Conservation (phyloP, 2,113 vertebrate genomes). For the Nothocercus julius region DNA sequence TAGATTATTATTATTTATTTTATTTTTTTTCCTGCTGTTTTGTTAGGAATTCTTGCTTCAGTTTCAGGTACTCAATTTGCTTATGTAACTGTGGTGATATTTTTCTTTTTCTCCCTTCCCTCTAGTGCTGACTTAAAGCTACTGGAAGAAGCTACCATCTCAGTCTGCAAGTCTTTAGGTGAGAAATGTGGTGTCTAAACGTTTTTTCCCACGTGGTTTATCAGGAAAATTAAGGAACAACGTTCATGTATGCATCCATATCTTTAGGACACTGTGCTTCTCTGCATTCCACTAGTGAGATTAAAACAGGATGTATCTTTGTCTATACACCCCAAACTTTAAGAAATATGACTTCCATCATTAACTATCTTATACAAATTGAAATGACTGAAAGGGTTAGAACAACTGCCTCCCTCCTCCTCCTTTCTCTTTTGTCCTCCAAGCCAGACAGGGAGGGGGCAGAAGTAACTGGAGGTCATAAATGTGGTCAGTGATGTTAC, state of each 20-base stretch:
- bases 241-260: neutral
- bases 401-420: neutral
- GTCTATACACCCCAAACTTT: neutral
- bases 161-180: constrained; percentile 92
- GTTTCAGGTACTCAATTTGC: neutral
- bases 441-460: neutral
- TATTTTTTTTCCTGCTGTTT: neutral
- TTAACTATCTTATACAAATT: neutral
- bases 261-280: neutral
- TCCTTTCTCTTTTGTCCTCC: neutral
- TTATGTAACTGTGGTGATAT: neutral
- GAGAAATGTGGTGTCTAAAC: constrained; percentile 30
- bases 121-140: constrained; percentile 90
- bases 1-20: neutral
- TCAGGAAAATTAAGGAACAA: neutral
- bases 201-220: neutral
- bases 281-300: neutral
- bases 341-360: neutral
- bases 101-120: neutral
- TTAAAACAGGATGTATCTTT: neutral
- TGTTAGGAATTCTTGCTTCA: neutral
- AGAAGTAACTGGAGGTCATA: neutral
- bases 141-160: constrained; percentile 91
- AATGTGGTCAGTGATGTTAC: rapidly evolving
- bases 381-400: neutral